Evolutionary conservation across 1,140 invertebrate species (phyloP).

Genomic region (Psix sp.): DNA sequence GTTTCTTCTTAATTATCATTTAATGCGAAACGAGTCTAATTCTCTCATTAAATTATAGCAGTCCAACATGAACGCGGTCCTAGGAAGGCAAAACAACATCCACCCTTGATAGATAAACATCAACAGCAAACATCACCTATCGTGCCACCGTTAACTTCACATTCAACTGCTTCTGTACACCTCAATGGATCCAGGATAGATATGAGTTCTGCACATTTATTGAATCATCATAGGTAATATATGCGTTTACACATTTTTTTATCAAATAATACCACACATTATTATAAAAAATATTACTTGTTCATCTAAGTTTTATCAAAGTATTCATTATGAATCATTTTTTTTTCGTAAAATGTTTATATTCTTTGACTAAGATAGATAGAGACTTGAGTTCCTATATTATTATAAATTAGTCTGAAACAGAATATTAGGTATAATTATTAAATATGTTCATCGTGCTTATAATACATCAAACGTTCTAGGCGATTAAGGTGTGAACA

Average conservation of each 20-base stretch:
- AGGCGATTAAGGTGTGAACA: conserved; percentile 70
- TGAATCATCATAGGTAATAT: conserved; percentile 67
- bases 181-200: conserved; percentile 64
- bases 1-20: too few relatives aligned
- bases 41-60: conserved; percentile 83
- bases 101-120: conserved; percentile 66
- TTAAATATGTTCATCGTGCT: background rate
- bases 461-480: conserved; percentile 3
- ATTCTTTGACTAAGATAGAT: too few relatives aligned
- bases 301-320: too few relatives aligned
- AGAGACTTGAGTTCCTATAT: too few relatives aligned
- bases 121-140: conserved; percentile 67
- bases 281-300: too few relatives aligned
- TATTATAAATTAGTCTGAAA: too few relatives aligned
- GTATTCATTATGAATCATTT: too few relatives aligned
- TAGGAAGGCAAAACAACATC: conserved; percentile 87
- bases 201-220: conserved; percentile 59
- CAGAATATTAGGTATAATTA: too few relatives aligned
- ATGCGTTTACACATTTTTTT: too few relatives aligned
- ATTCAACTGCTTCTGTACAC: conserved; percentile 61
- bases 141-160: conserved; percentile 65
- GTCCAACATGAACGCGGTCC: conserved; percentile 98
- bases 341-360: too few relatives aligned
- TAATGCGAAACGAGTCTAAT: too few relatives aligned
- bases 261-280: too few relatives aligned